phyloP scores from a whole-genome alignment of 2,797 vertebrate species.

The Protosalanx chinensis region DNA sequence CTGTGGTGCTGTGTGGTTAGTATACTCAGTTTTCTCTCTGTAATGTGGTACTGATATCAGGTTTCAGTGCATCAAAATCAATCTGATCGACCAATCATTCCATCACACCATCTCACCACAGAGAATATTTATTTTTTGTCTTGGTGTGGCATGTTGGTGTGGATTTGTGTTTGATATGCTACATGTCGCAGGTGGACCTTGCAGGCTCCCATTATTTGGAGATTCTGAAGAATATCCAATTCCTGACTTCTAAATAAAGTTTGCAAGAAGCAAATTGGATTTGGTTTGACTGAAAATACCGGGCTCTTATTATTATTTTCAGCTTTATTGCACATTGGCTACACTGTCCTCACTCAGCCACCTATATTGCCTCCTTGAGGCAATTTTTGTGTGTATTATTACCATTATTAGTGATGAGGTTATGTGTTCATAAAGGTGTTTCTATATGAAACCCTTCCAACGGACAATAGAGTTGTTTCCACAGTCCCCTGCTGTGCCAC shows the following conservation, averaged over 20 bases:
- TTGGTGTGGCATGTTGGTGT: neutral
- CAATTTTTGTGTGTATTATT: slow-evolving; percentile 39
- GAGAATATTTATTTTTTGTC: neutral
- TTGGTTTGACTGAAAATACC: slow-evolving; percentile 51
- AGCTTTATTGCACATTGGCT: slow-evolving; percentile 54
- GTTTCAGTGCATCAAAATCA: neutral
- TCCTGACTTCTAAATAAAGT: slow-evolving; percentile 40
- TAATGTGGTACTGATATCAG: neutral
- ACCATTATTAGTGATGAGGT: slow-evolving; percentile 37
- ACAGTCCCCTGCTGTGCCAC: neutral
- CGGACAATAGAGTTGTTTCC: slow-evolving; percentile 8
- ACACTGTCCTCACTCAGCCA: slow-evolving; percentile 11
- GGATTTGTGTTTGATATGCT: slow-evolving; percentile 1
- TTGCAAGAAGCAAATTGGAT: slow-evolving; percentile 51
- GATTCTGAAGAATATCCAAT: slow-evolving; percentile 18
- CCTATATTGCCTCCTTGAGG: slow-evolving; percentile 55
- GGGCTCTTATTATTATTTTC: slow-evolving; percentile 46
- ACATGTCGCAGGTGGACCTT: neutral
- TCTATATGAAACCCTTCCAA: neutral
- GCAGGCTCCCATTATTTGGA: slow-evolving; percentile 28
- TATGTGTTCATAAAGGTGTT: slow-evolving; percentile 42
- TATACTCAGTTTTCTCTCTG: neutral
- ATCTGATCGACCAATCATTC: neutral
- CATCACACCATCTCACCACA: neutral
- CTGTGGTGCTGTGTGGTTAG: neutral